Conservation (phyloP, 2,797 vertebrate genomes). For the Agapornis canus region DNA sequence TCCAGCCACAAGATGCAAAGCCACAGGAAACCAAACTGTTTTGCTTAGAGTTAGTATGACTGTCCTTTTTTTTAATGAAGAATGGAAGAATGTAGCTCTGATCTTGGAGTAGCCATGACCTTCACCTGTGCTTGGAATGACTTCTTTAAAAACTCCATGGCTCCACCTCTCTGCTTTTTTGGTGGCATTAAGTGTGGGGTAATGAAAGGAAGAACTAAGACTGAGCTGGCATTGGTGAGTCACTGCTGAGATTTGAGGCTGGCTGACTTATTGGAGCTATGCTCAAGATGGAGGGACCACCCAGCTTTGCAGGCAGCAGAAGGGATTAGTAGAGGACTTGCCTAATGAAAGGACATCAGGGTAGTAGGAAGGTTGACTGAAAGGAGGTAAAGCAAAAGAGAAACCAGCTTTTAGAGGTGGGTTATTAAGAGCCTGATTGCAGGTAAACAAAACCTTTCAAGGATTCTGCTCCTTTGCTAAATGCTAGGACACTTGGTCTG, state of each 20-base stretch:
- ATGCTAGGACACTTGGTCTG: rapidly evolving
- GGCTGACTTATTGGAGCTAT: background rate
- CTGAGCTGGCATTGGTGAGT: conserved; percentile 23
- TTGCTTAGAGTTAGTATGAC: background rate
- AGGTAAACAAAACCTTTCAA: background rate
- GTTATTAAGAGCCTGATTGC: background rate
- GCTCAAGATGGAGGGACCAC: background rate
- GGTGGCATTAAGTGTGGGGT: background rate
- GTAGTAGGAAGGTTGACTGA: background rate
- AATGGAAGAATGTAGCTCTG: rapidly evolving
- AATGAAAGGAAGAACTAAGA: background rate
- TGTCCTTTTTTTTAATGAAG: background rate
- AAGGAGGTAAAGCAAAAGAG: background rate
- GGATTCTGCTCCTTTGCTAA: background rate
- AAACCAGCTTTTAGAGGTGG: background rate
- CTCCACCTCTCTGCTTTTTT: conserved; percentile 11
- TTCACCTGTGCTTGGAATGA: background rate
- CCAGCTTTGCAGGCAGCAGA: background rate
- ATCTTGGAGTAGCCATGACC: background rate
- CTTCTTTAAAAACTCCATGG: background rate
- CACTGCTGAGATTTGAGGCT: background rate
- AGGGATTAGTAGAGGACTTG: background rate
- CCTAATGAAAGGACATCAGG: background rate
- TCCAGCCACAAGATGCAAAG: background rate
- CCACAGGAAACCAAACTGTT: background rate